Conservation (phyloP, 1,140 invertebrate species). For the Drosophila santomea region DNA sequence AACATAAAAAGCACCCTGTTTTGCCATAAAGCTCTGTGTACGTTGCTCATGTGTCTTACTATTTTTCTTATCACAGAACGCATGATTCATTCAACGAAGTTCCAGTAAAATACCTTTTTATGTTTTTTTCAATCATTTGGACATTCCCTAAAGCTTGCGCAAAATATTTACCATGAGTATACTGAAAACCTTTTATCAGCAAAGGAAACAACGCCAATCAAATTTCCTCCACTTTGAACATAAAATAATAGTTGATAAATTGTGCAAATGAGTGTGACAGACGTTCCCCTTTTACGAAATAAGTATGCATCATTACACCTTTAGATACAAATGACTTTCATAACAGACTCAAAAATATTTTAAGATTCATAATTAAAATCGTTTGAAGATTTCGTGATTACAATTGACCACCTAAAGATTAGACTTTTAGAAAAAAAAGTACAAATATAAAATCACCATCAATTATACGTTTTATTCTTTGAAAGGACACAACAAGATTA, state of each 20-base stretch:
- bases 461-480: too few species aligned
- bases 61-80: constrained; percentile 14
- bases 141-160: neutral
- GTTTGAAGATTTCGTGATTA: too few species aligned
- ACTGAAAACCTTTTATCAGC: neutral
- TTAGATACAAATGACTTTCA: too few species aligned
- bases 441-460: too few species aligned
- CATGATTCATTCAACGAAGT: constrained; percentile 2
- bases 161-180: constrained; percentile 7
- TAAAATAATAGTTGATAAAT: neutral
- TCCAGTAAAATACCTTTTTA: neutral
- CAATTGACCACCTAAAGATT: too few species aligned
- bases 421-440: too few species aligned
- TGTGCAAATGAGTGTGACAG: constrained; percentile 1
- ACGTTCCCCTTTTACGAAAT: neutral
- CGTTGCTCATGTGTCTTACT: neutral
- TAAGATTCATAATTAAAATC: too few species aligned
- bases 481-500: too few species aligned
- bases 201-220: constrained; percentile 16
- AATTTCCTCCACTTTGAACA: neutral
- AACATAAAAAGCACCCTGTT: constrained; percentile 20
- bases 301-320: too few species aligned
- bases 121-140: neutral
- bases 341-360: too few species aligned
- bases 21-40: neutral